Evolutionary conservation across 2,888 invertebrate genomes (phyloP).

Genomic region (Tolmerus cingulatus): DNA sequence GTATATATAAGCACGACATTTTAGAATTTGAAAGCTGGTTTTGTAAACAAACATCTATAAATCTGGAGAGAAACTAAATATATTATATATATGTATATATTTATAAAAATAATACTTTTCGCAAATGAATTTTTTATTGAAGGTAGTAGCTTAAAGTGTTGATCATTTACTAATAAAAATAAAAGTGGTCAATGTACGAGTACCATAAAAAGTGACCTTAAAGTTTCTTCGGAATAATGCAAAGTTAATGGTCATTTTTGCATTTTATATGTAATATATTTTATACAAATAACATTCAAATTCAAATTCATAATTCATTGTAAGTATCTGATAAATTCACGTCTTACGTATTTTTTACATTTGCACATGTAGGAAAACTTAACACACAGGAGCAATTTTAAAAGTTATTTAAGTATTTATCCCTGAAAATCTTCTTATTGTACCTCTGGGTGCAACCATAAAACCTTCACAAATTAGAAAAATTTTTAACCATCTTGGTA

Average conservation of each 20-base stretch:
- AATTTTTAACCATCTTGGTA: background rate
- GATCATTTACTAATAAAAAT: too few relatives aligned
- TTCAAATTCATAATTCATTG: background rate
- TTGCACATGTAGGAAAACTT: background rate
- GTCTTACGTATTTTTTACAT: background rate
- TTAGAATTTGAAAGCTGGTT: too few relatives aligned
- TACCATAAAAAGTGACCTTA: too few relatives aligned
- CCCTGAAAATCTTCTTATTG: background rate
- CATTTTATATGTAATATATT: background rate
- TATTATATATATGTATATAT: too few relatives aligned
- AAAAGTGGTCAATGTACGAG: too few relatives aligned
- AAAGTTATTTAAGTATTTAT: background rate
- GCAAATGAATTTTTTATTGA: background rate
- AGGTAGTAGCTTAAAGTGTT: too few relatives aligned
- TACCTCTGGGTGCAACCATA: background rate
- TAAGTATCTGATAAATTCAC: background rate
- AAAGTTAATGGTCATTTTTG: background rate
- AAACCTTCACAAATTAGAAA: background rate
- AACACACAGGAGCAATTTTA: background rate
- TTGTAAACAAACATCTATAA: too few relatives aligned
- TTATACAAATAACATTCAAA: background rate
- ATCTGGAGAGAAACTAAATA: too few relatives aligned
- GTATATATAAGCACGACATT: too few relatives aligned
- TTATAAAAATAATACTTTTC: too few relatives aligned
- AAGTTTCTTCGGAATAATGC: too few relatives aligned